Percentiles rank a stretch among this genome's conserved stretches.
phyloP scores from a whole-genome alignment of 2,888 invertebrate genomes.

The Machimus atricapillus region DNA sequence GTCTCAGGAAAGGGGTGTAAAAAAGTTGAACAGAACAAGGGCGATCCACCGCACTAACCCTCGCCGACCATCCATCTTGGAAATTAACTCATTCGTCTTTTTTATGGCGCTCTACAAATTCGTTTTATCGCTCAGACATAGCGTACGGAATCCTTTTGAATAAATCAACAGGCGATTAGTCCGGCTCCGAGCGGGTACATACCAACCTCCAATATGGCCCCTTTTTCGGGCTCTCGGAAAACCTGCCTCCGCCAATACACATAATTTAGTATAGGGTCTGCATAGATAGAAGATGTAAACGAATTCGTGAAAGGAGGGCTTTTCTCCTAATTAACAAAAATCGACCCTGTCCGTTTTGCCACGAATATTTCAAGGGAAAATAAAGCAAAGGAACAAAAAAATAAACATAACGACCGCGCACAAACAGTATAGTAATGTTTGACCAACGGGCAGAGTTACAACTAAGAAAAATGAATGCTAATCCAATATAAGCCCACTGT shows the following conservation, averaged over 20 bases:
- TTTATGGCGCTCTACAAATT: conserved; percentile 40
- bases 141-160: conserved; percentile 40
- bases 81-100: conserved; percentile 43
- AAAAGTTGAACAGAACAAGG: conserved; percentile 3
- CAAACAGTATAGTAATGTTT: background rate
- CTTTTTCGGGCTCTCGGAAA: background rate
- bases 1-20: background rate
- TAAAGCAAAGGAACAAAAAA: background rate
- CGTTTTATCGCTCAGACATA: conserved; percentile 34
- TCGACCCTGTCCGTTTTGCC: background rate
- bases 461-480: background rate
- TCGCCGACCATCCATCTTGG: conserved; percentile 31
- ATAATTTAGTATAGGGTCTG: background rate
- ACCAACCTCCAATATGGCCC: background rate
- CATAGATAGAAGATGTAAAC: background rate
- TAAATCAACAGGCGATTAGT: conserved; percentile 44
- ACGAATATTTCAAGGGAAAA: background rate
- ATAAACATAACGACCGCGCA: background rate
- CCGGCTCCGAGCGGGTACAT: background rate
- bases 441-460: background rate
- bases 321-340: background rate
- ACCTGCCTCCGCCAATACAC: background rate
- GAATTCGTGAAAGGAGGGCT: background rate
- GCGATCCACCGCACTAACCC: conserved; percentile 24
- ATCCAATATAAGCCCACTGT: background rate